Evolutionary conservation across 2,113 vertebrate genomes (phyloP).

Genomic region (Bettongia penicillata): DNA sequence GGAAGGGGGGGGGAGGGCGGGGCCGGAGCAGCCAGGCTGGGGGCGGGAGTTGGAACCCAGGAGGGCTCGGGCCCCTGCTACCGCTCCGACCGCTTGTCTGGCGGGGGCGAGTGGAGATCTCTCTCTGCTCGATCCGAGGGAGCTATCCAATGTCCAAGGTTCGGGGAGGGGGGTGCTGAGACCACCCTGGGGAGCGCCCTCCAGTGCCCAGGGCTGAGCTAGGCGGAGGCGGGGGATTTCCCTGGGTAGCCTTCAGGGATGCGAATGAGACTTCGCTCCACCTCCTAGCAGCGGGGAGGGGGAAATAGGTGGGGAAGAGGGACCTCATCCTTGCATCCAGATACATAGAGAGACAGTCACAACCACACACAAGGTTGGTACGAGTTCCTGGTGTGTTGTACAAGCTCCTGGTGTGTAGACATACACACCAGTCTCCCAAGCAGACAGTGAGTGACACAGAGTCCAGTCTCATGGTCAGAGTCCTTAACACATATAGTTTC

Average conservation of each 20-base stretch:
- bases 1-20: constrained; percentile 23
- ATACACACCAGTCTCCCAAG: background rate
- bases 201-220: constrained; percentile 1
- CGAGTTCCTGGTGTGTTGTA: background rate
- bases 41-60: constrained; percentile 12
- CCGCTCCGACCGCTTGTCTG: background rate
- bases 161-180: background rate
- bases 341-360: constrained; percentile 7
- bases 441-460: background rate
- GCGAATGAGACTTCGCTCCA: background rate
- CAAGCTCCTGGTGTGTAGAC: background rate
- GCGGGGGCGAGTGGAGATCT: background rate
- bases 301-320: background rate
- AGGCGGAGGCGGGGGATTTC: constrained; percentile 33
- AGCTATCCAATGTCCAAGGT: background rate
- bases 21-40: constrained; percentile 41
- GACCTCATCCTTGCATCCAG: constrained; percentile 8
- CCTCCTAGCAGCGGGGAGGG: background rate
- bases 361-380: background rate
- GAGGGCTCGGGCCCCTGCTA: constrained; percentile 55
- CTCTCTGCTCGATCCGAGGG: background rate
- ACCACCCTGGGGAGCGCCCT: constrained; percentile 42
- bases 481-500: background rate
- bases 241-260: background rate
- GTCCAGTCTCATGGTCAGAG: background rate